Evolutionary conservation across 2,797 vertebrate species (phyloP), one percentile per base, ranked within the genome.

Genomic region (Holocentrus rufus): DNA sequence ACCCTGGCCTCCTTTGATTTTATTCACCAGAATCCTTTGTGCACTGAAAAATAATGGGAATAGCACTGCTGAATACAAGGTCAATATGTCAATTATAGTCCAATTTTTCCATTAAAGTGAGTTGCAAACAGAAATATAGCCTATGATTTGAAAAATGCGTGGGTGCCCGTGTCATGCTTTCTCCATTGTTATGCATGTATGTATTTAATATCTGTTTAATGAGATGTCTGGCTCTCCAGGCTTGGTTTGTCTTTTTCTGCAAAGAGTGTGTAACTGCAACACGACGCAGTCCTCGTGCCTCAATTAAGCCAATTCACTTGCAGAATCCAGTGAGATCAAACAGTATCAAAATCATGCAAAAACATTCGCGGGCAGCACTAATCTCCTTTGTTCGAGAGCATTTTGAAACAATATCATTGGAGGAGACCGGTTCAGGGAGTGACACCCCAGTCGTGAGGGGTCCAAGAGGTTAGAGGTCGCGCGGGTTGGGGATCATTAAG

Each of bases 391-490:
- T 65, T 30, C 72, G 61, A 79, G 76, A 79, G 77, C 64, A 36
- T 18, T 78, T 77, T 52, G 67, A 79, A 85, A 89, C 77, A 87
- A 81, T 55, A 31, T 54, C 36, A 64, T 14, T 52, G 63, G 74
- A 61, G 25, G 22, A 72, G 72, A 46, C 47, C 6, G 3, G 63
- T 67, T 81, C 54, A 14, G 70, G 55, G 76, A 63, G 65, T 65
- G 81, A 81, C 74, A 77, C 76, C 63, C 86, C 69, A 44, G 74
- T 82, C 79, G 83, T 81, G 83, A 85, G 65, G 69, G 72, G 77
- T 44, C 73, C 0, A 0, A 66, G 42, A 67, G 87, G 85, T 89
- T 36, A 85, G 72, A 87, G 86, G 82, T 86, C 69, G 54, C 59
- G 3, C 50, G 59, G 83, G 77, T 84, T 47, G 70, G 66, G 71